A percentile compares a stretch with the other conserved stretches of the same genome.
Conservation (phyloP, 1,140 invertebrate species). For the Muscidifurax raptorellus region DNA sequence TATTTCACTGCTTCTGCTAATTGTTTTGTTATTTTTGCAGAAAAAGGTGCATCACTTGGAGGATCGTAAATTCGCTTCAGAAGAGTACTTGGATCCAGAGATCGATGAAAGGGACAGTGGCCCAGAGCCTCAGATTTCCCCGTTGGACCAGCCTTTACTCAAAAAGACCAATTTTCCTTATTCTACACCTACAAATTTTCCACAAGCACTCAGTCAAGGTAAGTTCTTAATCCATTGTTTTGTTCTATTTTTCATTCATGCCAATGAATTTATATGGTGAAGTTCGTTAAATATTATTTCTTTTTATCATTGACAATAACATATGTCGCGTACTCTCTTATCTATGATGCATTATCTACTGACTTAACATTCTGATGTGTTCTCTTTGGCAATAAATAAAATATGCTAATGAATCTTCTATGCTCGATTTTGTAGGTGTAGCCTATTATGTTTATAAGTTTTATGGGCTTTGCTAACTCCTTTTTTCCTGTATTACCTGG, state of each 20-base stretch:
- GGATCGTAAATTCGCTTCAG: slow-evolving; percentile 46
- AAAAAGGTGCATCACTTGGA: slow-evolving; percentile 49
- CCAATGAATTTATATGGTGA: neutral
- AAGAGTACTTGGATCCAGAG: slow-evolving; percentile 50
- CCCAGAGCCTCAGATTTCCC: slow-evolving; percentile 34
- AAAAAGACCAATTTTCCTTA: slow-evolving; percentile 21
- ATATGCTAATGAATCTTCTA: neutral
- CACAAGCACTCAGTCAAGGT: slow-evolving; percentile 57
- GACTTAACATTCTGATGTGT: neutral
- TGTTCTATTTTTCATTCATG: neutral
- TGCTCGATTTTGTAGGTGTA: too few relatives aligned
- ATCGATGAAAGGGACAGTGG: slow-evolving; percentile 51
- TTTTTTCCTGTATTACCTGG: too few relatives aligned
- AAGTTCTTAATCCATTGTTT: slow-evolving; percentile 25
- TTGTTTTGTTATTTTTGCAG: neutral
- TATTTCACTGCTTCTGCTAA: neutral
- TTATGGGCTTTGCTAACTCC: too few relatives aligned
- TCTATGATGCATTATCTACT: neutral
- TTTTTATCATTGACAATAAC: neutral
- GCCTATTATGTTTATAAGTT: too few relatives aligned
- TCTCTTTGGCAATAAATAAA: neutral
- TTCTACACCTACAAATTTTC: neutral
- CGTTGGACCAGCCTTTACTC: slow-evolving; percentile 34
- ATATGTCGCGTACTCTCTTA: neutral
- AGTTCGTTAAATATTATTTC: neutral